Percentiles rank a stretch among this genome's conserved stretches.
These are phyloP conservation scores for Prionace glauca DNA, from an alignment of 2,797 vertebrate species.

Conservation along the genomic window DNA sequence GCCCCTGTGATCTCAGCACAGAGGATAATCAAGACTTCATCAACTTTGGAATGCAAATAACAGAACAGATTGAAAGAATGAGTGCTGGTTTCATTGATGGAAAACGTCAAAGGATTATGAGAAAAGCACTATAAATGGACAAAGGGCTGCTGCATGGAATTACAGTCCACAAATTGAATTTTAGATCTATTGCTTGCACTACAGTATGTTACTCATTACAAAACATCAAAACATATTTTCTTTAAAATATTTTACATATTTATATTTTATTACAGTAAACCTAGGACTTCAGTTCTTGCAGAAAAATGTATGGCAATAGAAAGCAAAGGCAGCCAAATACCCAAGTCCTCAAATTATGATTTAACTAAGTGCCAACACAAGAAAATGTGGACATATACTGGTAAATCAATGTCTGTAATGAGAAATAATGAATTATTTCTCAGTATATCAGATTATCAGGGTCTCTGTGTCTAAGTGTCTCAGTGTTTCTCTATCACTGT, in stretches of 20 bases:
- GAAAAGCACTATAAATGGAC: background rate
- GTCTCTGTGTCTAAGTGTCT: too few relatives aligned
- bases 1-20: background rate
- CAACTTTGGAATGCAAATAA: background rate
- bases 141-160: background rate
- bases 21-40: slow-evolving; percentile 4
- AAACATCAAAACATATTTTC: background rate
- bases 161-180: background rate
- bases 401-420: background rate
- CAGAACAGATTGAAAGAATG: background rate
- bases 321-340: background rate
- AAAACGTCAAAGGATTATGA: background rate
- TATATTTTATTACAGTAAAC: slow-evolving; percentile 23
- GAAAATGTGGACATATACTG: background rate
- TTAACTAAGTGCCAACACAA: background rate
- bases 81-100: background rate
- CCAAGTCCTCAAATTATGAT: background rate
- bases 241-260: background rate
- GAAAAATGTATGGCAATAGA: background rate
- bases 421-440: background rate
- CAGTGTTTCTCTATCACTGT: too few relatives aligned
- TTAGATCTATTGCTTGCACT: background rate
- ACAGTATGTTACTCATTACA: background rate
- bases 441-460: too few relatives aligned
- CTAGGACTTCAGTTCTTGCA: slow-evolving; percentile 1